Percentiles rank a stretch among this genome's conserved stretches.
phyloP scores from a whole-genome alignment of 2,113 vertebrate genomes.

The Podocnemis expansa region DNA sequence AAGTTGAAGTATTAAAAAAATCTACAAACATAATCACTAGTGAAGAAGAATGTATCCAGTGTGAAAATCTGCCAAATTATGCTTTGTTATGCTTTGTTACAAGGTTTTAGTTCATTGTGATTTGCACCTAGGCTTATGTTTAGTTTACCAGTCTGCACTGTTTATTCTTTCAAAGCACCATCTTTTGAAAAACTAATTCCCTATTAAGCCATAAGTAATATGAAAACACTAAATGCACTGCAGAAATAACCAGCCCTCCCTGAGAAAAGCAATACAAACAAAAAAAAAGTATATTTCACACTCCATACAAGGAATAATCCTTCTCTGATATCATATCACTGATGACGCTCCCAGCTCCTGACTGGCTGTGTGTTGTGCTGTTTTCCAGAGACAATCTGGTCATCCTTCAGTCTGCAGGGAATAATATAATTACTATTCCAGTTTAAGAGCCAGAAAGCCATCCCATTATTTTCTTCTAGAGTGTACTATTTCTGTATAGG shows the following conservation, averaged over 20 bases:
- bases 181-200: background rate
- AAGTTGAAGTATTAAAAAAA: rapidly evolving
- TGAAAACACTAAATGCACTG: background rate
- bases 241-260: background rate
- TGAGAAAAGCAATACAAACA: background rate
- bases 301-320: background rate
- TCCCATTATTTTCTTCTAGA: conserved; percentile 2
- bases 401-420: background rate
- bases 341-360: background rate
- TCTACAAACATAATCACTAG: rapidly evolving
- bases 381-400: background rate
- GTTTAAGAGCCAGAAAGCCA: background rate
- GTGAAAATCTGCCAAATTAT: background rate
- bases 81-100: background rate
- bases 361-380: background rate
- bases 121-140: background rate
- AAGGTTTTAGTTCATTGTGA: background rate
- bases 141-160: background rate
- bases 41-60: background rate
- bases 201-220: background rate
- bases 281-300: background rate
- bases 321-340: background rate
- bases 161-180: background rate
- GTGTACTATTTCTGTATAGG: background rate
- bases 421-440: background rate